These are phyloP conservation scores for Meriones unguiculatus DNA, from an alignment of 2,113 vertebrate species.

Conservation along the genomic window DNA sequence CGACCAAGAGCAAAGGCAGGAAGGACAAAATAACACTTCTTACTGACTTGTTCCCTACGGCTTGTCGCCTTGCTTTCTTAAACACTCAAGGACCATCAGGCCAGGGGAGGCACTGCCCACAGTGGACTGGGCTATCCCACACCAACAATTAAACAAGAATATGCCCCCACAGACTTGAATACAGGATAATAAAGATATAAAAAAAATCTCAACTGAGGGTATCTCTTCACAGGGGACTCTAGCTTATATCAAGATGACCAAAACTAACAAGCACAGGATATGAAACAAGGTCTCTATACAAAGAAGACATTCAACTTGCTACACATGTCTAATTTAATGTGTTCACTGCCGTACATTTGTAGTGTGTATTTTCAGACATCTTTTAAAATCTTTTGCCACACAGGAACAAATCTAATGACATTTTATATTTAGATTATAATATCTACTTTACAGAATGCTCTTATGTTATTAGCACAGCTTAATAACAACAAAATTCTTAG, in stretches of 20 bases:
- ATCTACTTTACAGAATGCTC: background rate
- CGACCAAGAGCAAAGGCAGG: background rate
- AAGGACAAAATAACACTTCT: background rate
- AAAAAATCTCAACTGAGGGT: background rate
- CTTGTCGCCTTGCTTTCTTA: background rate
- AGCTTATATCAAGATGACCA: background rate
- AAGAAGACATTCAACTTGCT: background rate
- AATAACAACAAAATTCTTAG: background rate
- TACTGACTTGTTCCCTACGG: background rate
- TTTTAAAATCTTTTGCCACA: slow-evolving; percentile 15
- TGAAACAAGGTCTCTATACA: slow-evolving; percentile 22
- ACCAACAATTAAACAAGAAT: background rate
- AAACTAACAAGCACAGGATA: background rate
- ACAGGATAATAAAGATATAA: no score
- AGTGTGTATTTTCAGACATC: background rate
- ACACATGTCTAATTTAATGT: background rate
- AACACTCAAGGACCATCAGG: background rate
- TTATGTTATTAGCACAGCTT: background rate
- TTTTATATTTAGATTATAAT: background rate
- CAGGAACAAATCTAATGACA: background rate
- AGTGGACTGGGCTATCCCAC: background rate
- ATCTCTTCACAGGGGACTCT: background rate
- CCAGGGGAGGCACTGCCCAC: background rate
- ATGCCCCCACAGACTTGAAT: background rate
- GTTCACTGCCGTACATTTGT: background rate